Conservation (phyloP, 2,888 invertebrate genomes). For the Cyaniris semiargus region DNA sequence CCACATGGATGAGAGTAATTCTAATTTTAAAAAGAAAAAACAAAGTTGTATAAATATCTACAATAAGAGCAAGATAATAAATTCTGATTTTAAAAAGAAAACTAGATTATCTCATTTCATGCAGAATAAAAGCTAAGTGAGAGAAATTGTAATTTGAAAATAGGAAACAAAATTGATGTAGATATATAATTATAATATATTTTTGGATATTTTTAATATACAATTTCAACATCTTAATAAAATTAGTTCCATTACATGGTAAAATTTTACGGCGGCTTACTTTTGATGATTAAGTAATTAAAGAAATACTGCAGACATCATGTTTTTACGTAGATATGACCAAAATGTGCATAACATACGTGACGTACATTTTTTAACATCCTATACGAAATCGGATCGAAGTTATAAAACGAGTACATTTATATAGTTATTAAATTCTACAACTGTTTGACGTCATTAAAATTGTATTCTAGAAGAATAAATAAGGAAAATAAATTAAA, state of each 20-base stretch:
- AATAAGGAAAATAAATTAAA: background rate
- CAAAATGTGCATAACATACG: background rate
- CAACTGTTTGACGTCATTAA: conserved; percentile 5
- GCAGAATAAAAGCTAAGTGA: background rate
- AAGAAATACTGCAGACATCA: background rate
- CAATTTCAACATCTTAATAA: no score
- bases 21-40: background rate
- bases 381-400: background rate
- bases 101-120: background rate
- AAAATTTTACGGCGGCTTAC: no score
- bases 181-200: background rate
- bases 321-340: background rate
- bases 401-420: background rate
- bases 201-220: background rate
- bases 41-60: no score
- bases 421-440: background rate
- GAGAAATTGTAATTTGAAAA: background rate
- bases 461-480: background rate
- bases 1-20: background rate
- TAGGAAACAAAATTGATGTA: background rate
- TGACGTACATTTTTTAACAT: background rate
- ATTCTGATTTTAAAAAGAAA: background rate
- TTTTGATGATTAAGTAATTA: no score
- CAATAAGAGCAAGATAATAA: background rate
- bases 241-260: no score